phyloP scores from a whole-genome alignment of 2,888 invertebrate genomes.

The Lypha dubia region DNA sequence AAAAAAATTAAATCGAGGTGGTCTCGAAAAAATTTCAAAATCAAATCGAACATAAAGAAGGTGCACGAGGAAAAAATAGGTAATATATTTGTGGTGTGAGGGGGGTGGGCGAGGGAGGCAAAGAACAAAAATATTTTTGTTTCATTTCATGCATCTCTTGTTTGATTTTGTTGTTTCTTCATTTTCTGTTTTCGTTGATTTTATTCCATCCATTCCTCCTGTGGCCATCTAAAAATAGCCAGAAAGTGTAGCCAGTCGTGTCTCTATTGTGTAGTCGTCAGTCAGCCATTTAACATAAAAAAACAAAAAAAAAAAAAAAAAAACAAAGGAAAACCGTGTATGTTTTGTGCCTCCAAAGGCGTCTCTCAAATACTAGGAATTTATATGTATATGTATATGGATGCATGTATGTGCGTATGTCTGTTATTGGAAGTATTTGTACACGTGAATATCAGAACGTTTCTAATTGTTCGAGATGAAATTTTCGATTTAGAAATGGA shows the following conservation, averaged over 20 bases:
- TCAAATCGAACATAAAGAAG: constrained; percentile 17
- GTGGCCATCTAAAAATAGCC: constrained; percentile 64
- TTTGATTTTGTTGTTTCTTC: constrained; percentile 5
- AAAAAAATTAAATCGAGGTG: not conserved
- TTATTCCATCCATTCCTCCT: constrained; percentile 41
- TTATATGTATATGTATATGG: not conserved
- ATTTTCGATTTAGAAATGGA: no score
- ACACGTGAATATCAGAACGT: not conserved
- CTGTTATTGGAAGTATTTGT: not conserved
- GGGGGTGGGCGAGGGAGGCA: no score
- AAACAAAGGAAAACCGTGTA: constrained; percentile 9
- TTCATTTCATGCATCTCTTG: constrained; percentile 16
- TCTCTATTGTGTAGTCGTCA: constrained; percentile 51
- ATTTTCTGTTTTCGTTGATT: constrained; percentile 25
- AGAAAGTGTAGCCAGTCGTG: constrained; percentile 36
- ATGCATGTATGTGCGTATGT: not conserved
- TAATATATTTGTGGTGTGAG: no score
- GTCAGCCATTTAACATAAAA: constrained; percentile 34
- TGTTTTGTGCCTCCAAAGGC: constrained; percentile 16
- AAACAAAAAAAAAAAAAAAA: not conserved
- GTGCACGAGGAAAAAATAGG: constrained; percentile 11
- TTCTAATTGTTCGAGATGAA: no score
- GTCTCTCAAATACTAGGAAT: not conserved
- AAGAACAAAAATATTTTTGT: constrained; percentile 42
- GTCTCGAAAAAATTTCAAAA: constrained; percentile 25